A percentile compares a stretch with the other conserved stretches of the same genome.
These are phyloP conservation scores for Drosophila pseudoobscura DNA, from an alignment of 1,140 invertebrate genomes.

Conservation along the genomic window DNA sequence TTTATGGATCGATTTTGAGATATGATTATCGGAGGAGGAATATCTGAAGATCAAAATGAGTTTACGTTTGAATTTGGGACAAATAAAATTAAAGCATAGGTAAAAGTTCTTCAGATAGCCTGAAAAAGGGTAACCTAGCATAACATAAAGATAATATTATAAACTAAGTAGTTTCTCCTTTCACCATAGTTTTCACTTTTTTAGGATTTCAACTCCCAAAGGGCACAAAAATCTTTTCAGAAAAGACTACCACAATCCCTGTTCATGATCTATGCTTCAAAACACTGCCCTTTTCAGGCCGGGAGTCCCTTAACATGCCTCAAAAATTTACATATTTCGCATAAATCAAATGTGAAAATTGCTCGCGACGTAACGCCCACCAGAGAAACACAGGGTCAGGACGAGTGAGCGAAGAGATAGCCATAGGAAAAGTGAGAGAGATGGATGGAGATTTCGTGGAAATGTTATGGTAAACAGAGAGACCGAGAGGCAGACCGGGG, in stretches of 20 bases:
- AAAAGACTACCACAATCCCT: neutral
- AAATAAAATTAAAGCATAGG: too few relatives aligned
- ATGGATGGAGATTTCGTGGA: conserved; percentile 44
- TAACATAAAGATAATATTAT: too few relatives aligned
- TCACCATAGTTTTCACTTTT: too few relatives aligned
- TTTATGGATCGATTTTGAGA: too few relatives aligned
- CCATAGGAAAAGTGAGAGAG: conserved; percentile 4
- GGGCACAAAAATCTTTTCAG: conserved; percentile 19
- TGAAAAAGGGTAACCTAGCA: too few relatives aligned
- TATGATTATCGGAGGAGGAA: too few relatives aligned
- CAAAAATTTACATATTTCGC: conserved; percentile 37
- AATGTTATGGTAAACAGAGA: conserved; percentile 67
- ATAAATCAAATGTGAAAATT: conserved; percentile 43
- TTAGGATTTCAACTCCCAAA: too few relatives aligned
- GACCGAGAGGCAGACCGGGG: neutral
- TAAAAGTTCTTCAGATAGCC: too few relatives aligned
- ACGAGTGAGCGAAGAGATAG: neutral
- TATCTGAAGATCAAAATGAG: too few relatives aligned
- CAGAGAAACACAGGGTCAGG: neutral
- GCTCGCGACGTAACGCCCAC: conserved; percentile 36
- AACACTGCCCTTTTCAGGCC: conserved; percentile 21
- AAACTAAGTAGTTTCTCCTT: too few relatives aligned
- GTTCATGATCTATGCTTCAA: neutral
- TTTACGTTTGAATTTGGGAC: too few relatives aligned
- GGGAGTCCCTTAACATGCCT: conserved; percentile 5